Evolutionary conservation across 1,140 invertebrate species (phyloP), one percentile per base, ranked within the genome.

Genomic region (Magallana angulata): DNA sequence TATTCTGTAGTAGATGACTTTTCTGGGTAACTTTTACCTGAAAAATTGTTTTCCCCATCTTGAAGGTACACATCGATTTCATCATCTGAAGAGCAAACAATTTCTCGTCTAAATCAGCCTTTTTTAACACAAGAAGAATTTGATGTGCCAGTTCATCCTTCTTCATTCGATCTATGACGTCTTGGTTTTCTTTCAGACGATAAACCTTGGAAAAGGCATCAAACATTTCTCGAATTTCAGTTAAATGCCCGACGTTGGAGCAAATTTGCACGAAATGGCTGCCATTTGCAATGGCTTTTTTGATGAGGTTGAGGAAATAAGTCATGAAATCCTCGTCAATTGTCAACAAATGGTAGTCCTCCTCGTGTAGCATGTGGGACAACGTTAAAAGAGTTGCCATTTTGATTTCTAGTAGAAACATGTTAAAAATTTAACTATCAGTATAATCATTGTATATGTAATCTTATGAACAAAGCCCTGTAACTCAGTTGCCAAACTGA

Each of bases 181-280:
- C 48, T 84, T 64, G 57, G 59, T 84, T 84, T 62, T 84, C 59
- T 59, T 84, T 64, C 48, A 84, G 59, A 48, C 18, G 36, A 30
- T 64, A 84, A 8, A 84, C 59, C 59, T 64, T 64, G 48, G 59
- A 60, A 14, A 84, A 64, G 5, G 83, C 64, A 12, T 84, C 83
- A 30, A 84, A 84, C 59, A 84, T 60, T 84, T 84, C 83, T 62
- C 59, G 16, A 7, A 84, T 64, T 30, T 84, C 83, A 30, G 83
- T 84, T 12, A 48, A 84, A 64, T 84, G 64, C 8, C 59, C 83
- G 36, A 30, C 56, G 8, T 36, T 64, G 5, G 59, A 64, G 57
- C 64, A 60, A 12, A 84, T 59, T 16, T 11, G n/a, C 9, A 84
- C 83, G n/a, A 64, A 64, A 24, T 84, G 83, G 11, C 59, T 64